Conservation (phyloP, 2,797 vertebrate genomes). For the Gobionotothen gibberifrons region DNA sequence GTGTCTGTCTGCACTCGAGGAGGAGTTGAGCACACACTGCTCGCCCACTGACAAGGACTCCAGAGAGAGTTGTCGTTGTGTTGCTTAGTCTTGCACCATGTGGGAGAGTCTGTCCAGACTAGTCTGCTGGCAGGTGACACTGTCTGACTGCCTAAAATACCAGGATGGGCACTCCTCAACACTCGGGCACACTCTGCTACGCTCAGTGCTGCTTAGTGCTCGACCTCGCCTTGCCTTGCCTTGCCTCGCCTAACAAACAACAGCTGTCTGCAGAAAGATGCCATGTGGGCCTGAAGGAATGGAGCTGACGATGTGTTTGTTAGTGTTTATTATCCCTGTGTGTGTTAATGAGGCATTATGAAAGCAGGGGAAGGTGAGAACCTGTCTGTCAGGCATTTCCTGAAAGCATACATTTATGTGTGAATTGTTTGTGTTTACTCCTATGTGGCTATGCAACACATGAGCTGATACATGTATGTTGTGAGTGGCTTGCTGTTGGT, state of each 20-base stretch:
- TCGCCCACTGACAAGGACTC: conserved; percentile 47
- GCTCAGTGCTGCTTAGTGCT: conserved; percentile 52
- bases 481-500: conserved; percentile 38
- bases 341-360: conserved; percentile 26
- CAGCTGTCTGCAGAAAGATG: conserved; percentile 74
- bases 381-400: conserved; percentile 35
- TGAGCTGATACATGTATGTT: conserved; percentile 10
- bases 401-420: conserved; percentile 37
- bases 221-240: conserved; percentile 70
- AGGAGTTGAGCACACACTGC: conserved; percentile 54
- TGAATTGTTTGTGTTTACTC: conserved; percentile 38
- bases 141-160: conserved; percentile 82
- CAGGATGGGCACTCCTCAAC: conserved; percentile 75
- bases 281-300: conserved; percentile 52
- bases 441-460: conserved; percentile 22
- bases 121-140: conserved; percentile 82
- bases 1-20: conserved; percentile 42
- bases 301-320: conserved; percentile 44
- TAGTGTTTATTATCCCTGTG: conserved; percentile 38
- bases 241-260: conserved; percentile 76
- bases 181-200: conserved; percentile 55
- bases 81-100: conserved; percentile 64
- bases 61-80: conserved; percentile 64
- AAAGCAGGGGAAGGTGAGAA: conserved; percentile 36
- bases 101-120: conserved; percentile 77